Evolutionary conservation across 2,888 invertebrate genomes (phyloP), one percentile per base, ranked within the genome.

Genomic region (Cryptus armator): DNA sequence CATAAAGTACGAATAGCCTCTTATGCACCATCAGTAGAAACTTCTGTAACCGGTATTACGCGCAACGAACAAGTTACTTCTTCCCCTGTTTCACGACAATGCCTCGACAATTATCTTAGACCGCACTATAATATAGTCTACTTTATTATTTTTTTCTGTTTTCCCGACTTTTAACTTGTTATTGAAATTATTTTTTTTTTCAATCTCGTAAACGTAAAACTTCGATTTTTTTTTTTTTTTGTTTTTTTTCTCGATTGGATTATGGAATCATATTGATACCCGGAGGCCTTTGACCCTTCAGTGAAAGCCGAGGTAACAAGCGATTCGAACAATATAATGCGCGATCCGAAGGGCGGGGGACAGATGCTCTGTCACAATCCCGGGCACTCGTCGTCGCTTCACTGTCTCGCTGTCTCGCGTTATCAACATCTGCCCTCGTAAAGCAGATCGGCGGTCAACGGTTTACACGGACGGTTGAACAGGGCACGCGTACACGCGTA

Each of bases 401-500:
- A 80, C 82, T 62, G 76, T 82, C 72, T 85, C 79, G 56, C 43
- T 70, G 66, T 87, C 86, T 85, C 85, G 85, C 87, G 86, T 92
- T 91, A 92, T 92, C 91, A 92, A 89, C 91, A 91, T 91, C 91
- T 91, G 91, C 56, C 89, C 88, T 91, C 88, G 91, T 90, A 91
- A 89, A 91, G 88, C 88, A 68, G 79, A 85, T 19, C 81, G 86
- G 77, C 83, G 86, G 85, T 85, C 80, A 83, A 80, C 67, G 72
- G 75, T 80, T 85, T 76, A 76, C 82, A 76, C 82, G 76, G 71
- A 29, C 59, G 68, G 48, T 76, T 76, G 76, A 16, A 80, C 68
- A 51, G 29, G 79, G 46, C 77, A 71, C 82, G 86, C 79, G 84
- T 85, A 44, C 75, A 75, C 85, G 66, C 80, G 78, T 66, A 74